phyloP scores from a whole-genome alignment of 1,140 invertebrate genomes.

The Formica exsecta region DNA sequence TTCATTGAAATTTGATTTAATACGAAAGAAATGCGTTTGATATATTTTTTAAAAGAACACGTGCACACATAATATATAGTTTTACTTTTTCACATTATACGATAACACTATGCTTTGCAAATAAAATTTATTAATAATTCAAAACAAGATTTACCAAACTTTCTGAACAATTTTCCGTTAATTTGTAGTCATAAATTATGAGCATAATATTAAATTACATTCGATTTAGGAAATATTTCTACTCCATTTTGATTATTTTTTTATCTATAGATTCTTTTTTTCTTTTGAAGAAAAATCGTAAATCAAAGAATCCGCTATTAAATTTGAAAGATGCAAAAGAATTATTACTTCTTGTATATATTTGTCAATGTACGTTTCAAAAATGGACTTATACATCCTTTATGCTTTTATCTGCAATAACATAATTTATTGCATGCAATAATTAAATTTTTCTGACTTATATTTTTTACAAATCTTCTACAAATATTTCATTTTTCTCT shows the following conservation, averaged over 20 bases:
- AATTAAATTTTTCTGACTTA: not conserved
- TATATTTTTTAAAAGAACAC: not conserved
- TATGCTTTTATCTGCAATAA: not conserved
- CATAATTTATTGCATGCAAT: too few species aligned
- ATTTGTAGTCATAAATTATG: conserved; percentile 8
- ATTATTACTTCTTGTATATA: not conserved
- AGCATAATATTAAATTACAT: not conserved
- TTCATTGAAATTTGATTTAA: not conserved
- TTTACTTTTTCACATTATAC: not conserved
- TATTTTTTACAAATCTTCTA: not conserved
- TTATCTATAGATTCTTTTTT: not conserved
- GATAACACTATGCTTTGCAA: not conserved
- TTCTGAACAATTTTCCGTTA: not conserved
- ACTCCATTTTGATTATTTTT: not conserved
- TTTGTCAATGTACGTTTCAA: not conserved
- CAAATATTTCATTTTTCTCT: not conserved
- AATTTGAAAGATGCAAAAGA: not conserved
- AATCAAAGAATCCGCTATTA: not conserved
- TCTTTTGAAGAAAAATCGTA: not conserved
- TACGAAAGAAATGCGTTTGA: not conserved
- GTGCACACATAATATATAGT: not conserved
- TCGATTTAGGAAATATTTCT: not conserved
- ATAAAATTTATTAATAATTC: not conserved
- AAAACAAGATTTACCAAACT: not conserved
- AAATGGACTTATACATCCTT: not conserved